Percentiles rank a stretch among this genome's conserved stretches.
Conservation (phyloP, 2,888 invertebrate species). For the Catocala sponsa region DNA sequence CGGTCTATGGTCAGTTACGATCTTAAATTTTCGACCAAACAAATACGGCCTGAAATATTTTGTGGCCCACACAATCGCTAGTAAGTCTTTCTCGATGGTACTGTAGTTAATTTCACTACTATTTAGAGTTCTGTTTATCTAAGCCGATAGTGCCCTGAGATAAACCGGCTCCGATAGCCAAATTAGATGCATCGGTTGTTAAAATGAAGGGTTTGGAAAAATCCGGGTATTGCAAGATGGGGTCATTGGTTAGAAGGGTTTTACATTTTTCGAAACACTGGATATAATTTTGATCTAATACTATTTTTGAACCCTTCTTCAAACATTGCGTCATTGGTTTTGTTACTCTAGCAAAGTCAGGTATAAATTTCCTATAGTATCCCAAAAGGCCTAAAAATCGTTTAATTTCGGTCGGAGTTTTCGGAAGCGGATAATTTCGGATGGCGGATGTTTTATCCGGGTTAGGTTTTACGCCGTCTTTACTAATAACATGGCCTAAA, state of each 20-base stretch:
- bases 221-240: slow-evolving; percentile 6
- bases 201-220: slow-evolving; percentile 22
- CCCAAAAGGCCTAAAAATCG: slow-evolving; percentile 49
- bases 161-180: slow-evolving; percentile 24
- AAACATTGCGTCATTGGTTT: slow-evolving; percentile 42
- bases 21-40: neutral
- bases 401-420: slow-evolving; percentile 43
- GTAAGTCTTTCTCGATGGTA: slow-evolving; percentile 23
- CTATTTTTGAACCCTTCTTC: slow-evolving; percentile 37
- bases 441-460: slow-evolving; percentile 10
- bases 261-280: slow-evolving; percentile 18
- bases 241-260: neutral
- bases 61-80: slow-evolving; percentile 22
- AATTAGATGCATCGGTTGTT: slow-evolving; percentile 28
- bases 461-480: slow-evolving; percentile 12
- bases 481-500: slow-evolving; percentile 10
- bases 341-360: slow-evolving; percentile 45
- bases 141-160: slow-evolving; percentile 26
- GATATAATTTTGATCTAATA: slow-evolving; percentile 4
- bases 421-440: slow-evolving; percentile 1
- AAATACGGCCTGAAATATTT: slow-evolving; percentile 5
- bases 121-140: slow-evolving; percentile 29
- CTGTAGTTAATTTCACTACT: slow-evolving; percentile 27
- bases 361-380: slow-evolving; percentile 53
- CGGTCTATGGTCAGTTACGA: slow-evolving; percentile 16